Conservation (phyloP, 2,113 vertebrate species). For the Eretmochelys imbricata region DNA sequence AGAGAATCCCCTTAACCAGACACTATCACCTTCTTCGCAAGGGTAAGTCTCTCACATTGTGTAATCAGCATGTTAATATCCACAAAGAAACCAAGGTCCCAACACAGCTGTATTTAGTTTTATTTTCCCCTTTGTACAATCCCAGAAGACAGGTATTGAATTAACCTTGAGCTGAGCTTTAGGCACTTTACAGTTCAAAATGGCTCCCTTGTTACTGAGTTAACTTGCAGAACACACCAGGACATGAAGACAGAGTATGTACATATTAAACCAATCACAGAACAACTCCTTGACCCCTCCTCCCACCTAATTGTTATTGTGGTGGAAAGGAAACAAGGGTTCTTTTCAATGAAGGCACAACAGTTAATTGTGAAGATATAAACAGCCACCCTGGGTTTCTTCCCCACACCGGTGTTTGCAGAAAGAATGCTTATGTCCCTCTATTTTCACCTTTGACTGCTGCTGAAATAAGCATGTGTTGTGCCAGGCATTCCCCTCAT, state of each 20-base stretch:
- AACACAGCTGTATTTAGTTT: background rate
- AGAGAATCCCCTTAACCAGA: background rate
- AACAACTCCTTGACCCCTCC: background rate
- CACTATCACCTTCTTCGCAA: no score
- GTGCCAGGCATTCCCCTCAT: background rate
- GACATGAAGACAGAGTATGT: fast-evolving
- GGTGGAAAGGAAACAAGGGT: fast-evolving
- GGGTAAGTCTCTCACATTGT: background rate
- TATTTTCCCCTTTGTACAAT: fast-evolving
- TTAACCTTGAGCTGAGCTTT: background rate
- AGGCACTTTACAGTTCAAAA: background rate
- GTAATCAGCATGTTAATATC: background rate
- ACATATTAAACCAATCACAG: fast-evolving
- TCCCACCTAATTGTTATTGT: fast-evolving
- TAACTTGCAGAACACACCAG: background rate
- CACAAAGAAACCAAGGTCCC: background rate
- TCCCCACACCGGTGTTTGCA: background rate
- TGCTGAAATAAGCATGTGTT: fast-evolving
- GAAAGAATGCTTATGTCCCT: background rate
- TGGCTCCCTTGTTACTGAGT: fast-evolving
- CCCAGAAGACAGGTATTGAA: background rate
- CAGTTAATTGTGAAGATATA: background rate
- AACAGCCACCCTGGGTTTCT: background rate
- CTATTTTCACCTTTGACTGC: background rate
- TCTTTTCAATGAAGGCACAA: fast-evolving